A percentile compares a stretch with the other conserved stretches of the same genome.
Conservation (phyloP, 2,113 vertebrate genomes). For the Triplophysa rosa region DNA sequence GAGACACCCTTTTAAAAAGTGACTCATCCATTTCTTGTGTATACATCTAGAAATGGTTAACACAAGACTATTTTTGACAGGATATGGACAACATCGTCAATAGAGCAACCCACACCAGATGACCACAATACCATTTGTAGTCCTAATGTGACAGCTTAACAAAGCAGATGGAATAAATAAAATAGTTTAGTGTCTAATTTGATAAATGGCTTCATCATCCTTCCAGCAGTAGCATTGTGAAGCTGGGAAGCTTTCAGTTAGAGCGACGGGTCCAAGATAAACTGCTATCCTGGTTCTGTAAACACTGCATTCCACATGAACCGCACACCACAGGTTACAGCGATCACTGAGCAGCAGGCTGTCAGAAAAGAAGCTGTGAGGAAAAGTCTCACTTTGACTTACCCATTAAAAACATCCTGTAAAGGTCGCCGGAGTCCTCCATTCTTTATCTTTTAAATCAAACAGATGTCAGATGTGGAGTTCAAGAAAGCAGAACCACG, state of each 20-base stretch:
- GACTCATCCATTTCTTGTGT: neutral
- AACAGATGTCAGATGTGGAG: conserved; percentile 46
- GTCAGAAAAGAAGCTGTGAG: conserved; percentile 26
- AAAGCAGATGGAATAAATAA: conserved; percentile 43
- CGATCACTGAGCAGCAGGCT: neutral
- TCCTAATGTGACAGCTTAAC: conserved; percentile 36
- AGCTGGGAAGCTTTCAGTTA: conserved; percentile 27
- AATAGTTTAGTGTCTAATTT: neutral
- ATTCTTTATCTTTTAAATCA: conserved; percentile 52
- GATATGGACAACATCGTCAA: neutral
- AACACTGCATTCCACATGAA: conserved; percentile 16
- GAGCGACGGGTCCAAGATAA: conserved; percentile 29
- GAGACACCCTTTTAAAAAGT: neutral
- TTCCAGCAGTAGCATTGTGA: conserved; percentile 54
- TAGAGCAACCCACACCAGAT: neutral
- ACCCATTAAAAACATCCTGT: conserved; percentile 75
- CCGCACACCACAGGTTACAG: conserved; percentile 28
- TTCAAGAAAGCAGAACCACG: conserved; percentile 15
- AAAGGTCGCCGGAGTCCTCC: conserved; percentile 47
- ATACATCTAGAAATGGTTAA: neutral
- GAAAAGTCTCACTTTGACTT: conserved; percentile 61
- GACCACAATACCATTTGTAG: too few relatives aligned
- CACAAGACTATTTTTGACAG: neutral
- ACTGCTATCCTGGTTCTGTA: conserved; percentile 39
- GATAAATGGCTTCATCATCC: conserved; percentile 44